These are phyloP conservation scores for Kuschelorhynchus macadamiae DNA, from an alignment of 2,888 invertebrate genomes.

Conservation along the genomic window DNA sequence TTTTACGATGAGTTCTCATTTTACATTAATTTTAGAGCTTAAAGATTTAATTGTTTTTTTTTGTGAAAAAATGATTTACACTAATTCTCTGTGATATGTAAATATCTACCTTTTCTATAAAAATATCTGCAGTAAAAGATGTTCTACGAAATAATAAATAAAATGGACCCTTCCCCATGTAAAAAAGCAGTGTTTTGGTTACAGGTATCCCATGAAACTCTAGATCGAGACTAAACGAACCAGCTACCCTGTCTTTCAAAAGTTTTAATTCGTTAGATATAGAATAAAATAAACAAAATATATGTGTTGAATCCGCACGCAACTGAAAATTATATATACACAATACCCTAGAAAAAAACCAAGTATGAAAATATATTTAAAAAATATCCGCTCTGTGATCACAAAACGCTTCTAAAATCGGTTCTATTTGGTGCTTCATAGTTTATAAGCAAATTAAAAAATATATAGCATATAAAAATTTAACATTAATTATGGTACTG, in stretches of 20 bases:
- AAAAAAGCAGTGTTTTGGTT: background rate
- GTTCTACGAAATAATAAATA: too few relatives aligned
- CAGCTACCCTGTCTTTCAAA: slow-evolving; percentile 25
- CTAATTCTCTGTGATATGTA: too few relatives aligned
- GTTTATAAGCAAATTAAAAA: background rate
- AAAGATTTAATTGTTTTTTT: too few relatives aligned
- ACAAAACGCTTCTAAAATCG: slow-evolving; percentile 26
- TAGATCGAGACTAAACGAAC: background rate
- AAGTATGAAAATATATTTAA: slow-evolving; percentile 18
- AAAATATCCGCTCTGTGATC: slow-evolving; percentile 44
- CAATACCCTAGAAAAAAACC: slow-evolving; percentile 22
- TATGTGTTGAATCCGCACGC: slow-evolving; percentile 20
- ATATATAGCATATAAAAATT: slow-evolving; percentile 2
- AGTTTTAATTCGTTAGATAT: slow-evolving; percentile 10
- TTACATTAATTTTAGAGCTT: too few relatives aligned
- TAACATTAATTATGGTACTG: background rate
- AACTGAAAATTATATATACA: slow-evolving; percentile 22
- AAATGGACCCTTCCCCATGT: slow-evolving; percentile 1
- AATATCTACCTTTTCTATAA: too few relatives aligned
- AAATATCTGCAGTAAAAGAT: too few relatives aligned
- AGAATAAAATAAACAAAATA: slow-evolving; percentile 14
- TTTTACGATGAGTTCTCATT: too few relatives aligned
- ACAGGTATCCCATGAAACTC: slow-evolving; percentile 17
- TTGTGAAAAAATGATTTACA: too few relatives aligned
- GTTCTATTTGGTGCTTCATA: slow-evolving; percentile 32